Evolutionary conservation across 2,888 invertebrate genomes (phyloP).

Genomic region (Sinohyriopsis cumingii): DNA sequence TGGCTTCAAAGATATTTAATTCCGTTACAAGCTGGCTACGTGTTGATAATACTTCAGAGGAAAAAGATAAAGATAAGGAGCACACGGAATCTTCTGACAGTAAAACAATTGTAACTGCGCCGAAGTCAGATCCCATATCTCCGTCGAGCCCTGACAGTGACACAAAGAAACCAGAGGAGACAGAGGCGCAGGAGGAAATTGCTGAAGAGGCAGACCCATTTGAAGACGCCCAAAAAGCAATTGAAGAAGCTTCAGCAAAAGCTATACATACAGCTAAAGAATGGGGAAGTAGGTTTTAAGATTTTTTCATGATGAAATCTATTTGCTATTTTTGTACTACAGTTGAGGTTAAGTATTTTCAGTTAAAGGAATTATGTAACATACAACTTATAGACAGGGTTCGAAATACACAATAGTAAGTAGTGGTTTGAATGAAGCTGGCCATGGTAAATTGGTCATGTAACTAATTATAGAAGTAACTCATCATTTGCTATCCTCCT

Average conservation of each 20-base stretch:
- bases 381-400: too few relatives aligned
- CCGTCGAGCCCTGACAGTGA: conserved; percentile 9
- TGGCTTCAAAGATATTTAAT: conserved; percentile 53
- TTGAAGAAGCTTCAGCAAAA: conserved; percentile 68
- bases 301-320: not conserved
- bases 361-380: too few relatives aligned
- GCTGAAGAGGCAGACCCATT: conserved; percentile 33
- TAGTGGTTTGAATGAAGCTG: too few relatives aligned
- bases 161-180: conserved; percentile 25
- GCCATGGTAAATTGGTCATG: too few relatives aligned
- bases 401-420: too few relatives aligned
- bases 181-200: conserved; percentile 19
- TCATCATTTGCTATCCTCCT: too few relatives aligned
- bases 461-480: too few relatives aligned
- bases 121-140: not conserved
- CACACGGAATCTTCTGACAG: conserved; percentile 29
- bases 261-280: conserved; percentile 68
- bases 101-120: conserved; percentile 16
- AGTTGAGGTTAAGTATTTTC: too few relatives aligned
- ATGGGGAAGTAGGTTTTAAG: conserved; percentile 65
- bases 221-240: conserved; percentile 49
- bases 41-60: conserved; percentile 49
- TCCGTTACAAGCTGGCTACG: conserved; percentile 63
- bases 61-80: conserved; percentile 34
- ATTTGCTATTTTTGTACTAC: too few relatives aligned